phyloP scores from a whole-genome alignment of 1,140 invertebrate genomes.

The Hyles vespertilio region DNA sequence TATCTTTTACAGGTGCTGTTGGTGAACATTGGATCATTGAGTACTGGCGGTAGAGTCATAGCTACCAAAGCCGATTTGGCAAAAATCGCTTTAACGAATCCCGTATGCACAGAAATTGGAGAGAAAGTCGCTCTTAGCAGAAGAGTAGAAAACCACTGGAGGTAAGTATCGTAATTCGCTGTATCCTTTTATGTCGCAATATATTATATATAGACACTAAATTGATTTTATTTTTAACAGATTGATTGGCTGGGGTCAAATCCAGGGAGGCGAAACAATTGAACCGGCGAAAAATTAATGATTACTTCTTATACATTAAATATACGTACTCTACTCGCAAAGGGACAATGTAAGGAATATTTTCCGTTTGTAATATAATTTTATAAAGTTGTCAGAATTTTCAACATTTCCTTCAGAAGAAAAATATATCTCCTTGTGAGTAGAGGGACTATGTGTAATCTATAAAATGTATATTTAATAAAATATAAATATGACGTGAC shows the following conservation, averaged over 20 bases:
- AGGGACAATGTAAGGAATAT: too few species aligned
- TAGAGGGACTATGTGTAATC: conserved; percentile 19
- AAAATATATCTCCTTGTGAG: too few species aligned
- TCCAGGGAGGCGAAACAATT: conserved; percentile 93
- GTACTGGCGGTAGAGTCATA: conserved; percentile 96
- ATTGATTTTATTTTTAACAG: conserved; percentile 67
- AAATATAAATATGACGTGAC: conserved; percentile 19
- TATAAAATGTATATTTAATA: conserved; percentile 49
- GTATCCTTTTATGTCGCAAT: not conserved
- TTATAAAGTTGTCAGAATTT: too few species aligned
- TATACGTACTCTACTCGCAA: conserved; percentile 26
- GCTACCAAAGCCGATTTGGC: conserved; percentile 98
- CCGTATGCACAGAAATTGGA: conserved; percentile 98
- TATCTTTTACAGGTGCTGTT: conserved; percentile 83
- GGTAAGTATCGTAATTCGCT: conserved; percentile 76
- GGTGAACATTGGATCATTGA: conserved; percentile 99
- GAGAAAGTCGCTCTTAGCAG: conserved; percentile 99
- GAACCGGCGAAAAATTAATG: conserved; percentile 79
- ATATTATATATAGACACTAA: too few species aligned
- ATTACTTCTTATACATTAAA: conserved; percentile 44
- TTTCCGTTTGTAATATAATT: too few species aligned
- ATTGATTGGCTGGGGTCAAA: conserved; percentile 98
- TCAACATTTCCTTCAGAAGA: too few species aligned
- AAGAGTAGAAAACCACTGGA: conserved; percentile 99
- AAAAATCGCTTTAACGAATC: conserved; percentile 97